phyloP scores from a whole-genome alignment of 2,888 invertebrate species.

The Pseudococcus viburni region DNA sequence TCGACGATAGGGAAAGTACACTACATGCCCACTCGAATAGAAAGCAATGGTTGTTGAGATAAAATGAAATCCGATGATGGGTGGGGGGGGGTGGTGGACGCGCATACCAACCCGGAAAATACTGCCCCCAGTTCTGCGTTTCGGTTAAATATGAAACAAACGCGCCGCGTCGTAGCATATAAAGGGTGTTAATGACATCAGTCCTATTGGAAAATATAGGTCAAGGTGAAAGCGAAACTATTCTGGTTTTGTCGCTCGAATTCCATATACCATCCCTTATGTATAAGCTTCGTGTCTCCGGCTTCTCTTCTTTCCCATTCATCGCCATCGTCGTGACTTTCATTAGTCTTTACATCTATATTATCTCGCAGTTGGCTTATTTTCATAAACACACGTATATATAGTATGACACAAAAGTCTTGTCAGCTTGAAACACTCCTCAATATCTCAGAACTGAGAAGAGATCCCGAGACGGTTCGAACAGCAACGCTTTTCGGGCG shows the following conservation, averaged over 20 bases:
- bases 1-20: no score
- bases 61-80: no score
- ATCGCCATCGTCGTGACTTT: neutral
- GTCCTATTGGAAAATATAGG: constrained; percentile 40
- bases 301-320: neutral
- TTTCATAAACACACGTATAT: no score
- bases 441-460: no score
- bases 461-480: no score
- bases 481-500: no score
- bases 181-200: constrained; percentile 53
- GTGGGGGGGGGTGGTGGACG: neutral
- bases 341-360: neutral
- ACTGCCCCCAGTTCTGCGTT: neutral
- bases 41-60: no score
- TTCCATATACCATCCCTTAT: neutral
- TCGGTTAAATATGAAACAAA: neutral
- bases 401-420: no score
- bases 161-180: neutral
- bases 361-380: neutral
- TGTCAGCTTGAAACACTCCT: no score
- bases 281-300: neutral
- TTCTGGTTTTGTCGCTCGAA: neutral
- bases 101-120: neutral
- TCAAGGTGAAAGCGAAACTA: constrained; percentile 40
- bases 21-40: no score